Conservation (phyloP, 2,113 vertebrate species). For the Channa maculata region DNA sequence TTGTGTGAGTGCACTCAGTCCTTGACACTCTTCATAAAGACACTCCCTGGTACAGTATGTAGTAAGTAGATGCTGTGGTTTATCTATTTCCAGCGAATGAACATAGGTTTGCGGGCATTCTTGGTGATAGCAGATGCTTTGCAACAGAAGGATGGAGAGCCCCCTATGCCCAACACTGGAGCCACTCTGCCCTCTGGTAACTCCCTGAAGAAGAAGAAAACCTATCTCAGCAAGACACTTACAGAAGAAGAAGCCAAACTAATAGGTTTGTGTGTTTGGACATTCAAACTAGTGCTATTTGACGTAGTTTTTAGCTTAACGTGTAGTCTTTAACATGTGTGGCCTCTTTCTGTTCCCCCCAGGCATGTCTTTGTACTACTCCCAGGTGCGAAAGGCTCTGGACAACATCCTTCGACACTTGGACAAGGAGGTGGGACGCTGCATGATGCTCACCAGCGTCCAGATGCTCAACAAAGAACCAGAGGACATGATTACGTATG, state of each 20-base stretch:
- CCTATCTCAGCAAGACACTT: constrained; percentile 97
- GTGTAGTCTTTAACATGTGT: neutral
- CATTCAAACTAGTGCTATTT: neutral
- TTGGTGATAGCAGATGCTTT: constrained; percentile 97
- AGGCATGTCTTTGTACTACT: constrained; percentile 99
- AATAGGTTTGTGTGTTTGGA: constrained; percentile 85
- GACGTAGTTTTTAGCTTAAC: neutral
- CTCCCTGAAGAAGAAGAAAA: constrained; percentile 98
- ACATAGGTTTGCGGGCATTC: constrained; percentile 97
- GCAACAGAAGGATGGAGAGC: constrained; percentile 98
- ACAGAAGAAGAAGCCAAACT: constrained; percentile 99
- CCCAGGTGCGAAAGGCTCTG: constrained; percentile 96
- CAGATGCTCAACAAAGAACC: constrained; percentile 99
- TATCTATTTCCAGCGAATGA: constrained; percentile 90
- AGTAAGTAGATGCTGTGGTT: neutral
- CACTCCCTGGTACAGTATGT: too few species aligned
- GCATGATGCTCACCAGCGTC: constrained; percentile 98
- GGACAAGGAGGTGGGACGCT: constrained; percentile 98
- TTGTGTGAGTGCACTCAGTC: neutral
- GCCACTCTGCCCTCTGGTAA: constrained; percentile 97
- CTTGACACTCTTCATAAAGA: neutral
- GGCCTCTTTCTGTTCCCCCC: constrained; percentile 50
- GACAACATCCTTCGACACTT: constrained; percentile 97
- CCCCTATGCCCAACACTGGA: constrained; percentile 99
- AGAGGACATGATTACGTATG: constrained; percentile 99